These are phyloP conservation scores for Platycercus adscitus DNA, from an alignment of 2,113 vertebrate genomes.

Conservation along the genomic window DNA sequence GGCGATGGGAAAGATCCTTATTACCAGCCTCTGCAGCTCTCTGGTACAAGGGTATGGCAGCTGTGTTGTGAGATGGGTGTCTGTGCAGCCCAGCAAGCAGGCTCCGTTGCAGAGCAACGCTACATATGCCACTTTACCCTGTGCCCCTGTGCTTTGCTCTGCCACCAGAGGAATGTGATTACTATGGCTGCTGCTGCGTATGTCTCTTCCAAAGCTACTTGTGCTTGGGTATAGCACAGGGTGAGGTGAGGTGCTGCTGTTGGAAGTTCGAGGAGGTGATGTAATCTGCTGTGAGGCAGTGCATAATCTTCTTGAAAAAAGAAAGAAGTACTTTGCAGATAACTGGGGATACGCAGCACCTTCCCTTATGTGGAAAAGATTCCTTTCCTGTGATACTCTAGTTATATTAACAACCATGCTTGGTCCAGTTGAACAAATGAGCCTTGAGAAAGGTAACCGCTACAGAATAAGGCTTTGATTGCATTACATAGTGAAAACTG, in stretches of 20 bases:
- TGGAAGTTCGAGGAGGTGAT: not conserved
- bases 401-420: not conserved
- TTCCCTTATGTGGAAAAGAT: not conserved
- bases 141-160: not conserved
- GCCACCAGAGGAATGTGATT: not conserved
- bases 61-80: not conserved
- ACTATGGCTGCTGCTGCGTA: not conserved
- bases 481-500: not conserved
- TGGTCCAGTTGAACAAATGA: not conserved
- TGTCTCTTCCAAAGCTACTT: not conserved
- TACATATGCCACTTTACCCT: rapidly evolving
- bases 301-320: not conserved
- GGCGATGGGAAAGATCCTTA: not conserved
- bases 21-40: not conserved
- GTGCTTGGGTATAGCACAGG: not conserved
- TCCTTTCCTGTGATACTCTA: not conserved
- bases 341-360: not conserved
- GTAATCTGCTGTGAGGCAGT: not conserved
- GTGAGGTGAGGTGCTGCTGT: not conserved
- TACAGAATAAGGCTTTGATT: not conserved
- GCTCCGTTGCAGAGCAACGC: not conserved
- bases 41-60: rapidly evolving
- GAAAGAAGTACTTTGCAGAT: not conserved
- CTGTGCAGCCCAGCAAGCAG: not conserved
- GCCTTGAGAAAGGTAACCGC: not conserved